phyloP scores from a whole-genome alignment of 2,113 vertebrate genomes.

The Eidolon helvum region DNA sequence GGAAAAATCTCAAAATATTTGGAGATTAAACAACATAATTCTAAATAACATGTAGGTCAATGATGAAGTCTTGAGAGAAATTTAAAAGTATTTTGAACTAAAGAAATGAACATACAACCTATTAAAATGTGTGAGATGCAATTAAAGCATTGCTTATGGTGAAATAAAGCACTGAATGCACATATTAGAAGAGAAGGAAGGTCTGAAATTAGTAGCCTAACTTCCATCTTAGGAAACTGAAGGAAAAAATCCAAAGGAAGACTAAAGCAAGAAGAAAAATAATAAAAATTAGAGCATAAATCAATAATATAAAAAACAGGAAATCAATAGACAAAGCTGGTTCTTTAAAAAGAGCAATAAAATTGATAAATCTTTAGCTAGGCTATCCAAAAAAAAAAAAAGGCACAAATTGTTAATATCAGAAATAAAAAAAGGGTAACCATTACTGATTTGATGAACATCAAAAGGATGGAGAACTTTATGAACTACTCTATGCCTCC shows the following conservation, averaged over 20 bases:
- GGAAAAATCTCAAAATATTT: slow-evolving; percentile 15
- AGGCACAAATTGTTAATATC: not conserved
- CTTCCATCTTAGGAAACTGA: not conserved
- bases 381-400: not conserved
- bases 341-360: slow-evolving; percentile 20
- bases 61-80: not conserved
- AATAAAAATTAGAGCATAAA: not conserved
- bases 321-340: not conserved
- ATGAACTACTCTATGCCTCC: not conserved
- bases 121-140: not conserved
- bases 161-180: not conserved
- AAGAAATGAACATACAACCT: slow-evolving; percentile 23
- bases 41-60: not conserved
- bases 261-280: not conserved
- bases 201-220: not conserved
- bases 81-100: not conserved
- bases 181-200: not conserved
- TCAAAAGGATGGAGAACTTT: not conserved
- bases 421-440: not conserved
- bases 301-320: not conserved
- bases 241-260: not conserved
- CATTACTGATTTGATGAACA: not conserved
- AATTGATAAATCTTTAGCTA: not conserved
- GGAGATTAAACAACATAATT: not conserved
- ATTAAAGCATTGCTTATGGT: not conserved